Evolutionary conservation across 2,797 vertebrate species (phyloP), one percentile per base, ranked within the genome.

Genomic region (Lycodopsis pacificus): DNA sequence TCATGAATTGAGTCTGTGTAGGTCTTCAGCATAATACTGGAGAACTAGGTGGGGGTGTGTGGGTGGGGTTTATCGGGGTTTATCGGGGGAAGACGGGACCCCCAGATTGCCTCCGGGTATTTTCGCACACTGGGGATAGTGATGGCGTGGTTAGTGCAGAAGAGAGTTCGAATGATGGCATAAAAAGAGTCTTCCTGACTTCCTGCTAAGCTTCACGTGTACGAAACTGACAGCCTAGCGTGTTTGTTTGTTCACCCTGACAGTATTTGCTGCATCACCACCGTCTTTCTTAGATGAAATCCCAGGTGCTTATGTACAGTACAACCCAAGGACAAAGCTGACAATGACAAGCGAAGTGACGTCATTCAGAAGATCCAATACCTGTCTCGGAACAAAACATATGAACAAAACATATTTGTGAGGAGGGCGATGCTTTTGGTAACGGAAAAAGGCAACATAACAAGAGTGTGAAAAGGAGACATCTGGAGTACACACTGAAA

Each of bases 201-300:
- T 13, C 51, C 51, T 17, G 27, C 51, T 25, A 14, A 32, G 54
- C 27, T 32, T 30, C 27, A 7, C 17, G 78, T 81, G 64, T 65
- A 56, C 4, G 2, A 22, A 49, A 15, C 48, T 77, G 64, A 71
- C 70, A 82, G 77, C 49, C n/a, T 14, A 15, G 42, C 8, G 2
- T 65, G 65, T 82, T 78, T 87, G 61, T 89, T 87, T 90, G 62
- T 76, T 88, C 83, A 82, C 78, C 59, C 72, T 76, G 84, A 84
- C 78, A 76, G 75, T 68, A 88, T 63, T 65, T 54, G 58, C 76
- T 85, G 59, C 56, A 46, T 49, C 70, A 70, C 30, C 36, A 36
- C 57, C 15, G 48, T 19, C 59, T 72, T 83, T 54, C 30, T 42
- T 7, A 62, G 72, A 77, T 44, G 76, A 73, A 44, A 66, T 84